Conservation (phyloP, 2,113 vertebrate genomes). For the Athene cunicularia region DNA sequence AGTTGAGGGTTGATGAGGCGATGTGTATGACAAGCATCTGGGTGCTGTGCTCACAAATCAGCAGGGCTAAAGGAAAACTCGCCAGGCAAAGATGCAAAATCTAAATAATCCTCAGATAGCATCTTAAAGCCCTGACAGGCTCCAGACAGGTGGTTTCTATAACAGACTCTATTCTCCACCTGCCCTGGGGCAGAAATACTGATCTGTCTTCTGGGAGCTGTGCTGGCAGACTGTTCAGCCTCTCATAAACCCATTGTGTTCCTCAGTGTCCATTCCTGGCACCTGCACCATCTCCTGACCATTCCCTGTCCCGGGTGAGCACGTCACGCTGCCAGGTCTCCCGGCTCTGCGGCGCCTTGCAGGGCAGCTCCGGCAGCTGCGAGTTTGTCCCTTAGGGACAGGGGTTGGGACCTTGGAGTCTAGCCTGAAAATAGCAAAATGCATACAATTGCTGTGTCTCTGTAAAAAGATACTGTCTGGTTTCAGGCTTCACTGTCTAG, state of each 20-base stretch:
- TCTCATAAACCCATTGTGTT: not conserved
- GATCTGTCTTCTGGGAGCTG: not conserved
- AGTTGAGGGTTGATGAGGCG: constrained; percentile 18
- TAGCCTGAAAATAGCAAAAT: not conserved
- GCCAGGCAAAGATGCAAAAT: constrained; percentile 22
- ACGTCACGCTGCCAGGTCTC: not conserved
- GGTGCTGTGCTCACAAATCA: constrained; percentile 25
- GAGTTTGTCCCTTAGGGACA: not conserved
- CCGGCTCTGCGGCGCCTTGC: not conserved
- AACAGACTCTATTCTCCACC: not conserved
- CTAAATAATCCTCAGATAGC: not conserved
- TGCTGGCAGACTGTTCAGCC: not conserved
- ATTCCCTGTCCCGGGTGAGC: not conserved
- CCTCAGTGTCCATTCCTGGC: not conserved
- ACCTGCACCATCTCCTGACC: not conserved
- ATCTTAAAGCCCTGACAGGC: not conserved
- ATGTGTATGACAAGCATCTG: constrained; percentile 39
- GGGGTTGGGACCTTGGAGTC: not conserved
- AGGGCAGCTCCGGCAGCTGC: fast-evolving
- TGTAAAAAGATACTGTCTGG: not conserved
- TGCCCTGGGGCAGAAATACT: not conserved
- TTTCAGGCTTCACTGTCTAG: not conserved
- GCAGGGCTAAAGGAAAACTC: constrained; percentile 28
- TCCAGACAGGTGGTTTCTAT: not conserved
- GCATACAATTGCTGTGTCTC: not conserved